Base-by-base conservation (phyloP, 2,888 invertebrate genomes). In the Dyspetes luteomarginatus region DNA sequence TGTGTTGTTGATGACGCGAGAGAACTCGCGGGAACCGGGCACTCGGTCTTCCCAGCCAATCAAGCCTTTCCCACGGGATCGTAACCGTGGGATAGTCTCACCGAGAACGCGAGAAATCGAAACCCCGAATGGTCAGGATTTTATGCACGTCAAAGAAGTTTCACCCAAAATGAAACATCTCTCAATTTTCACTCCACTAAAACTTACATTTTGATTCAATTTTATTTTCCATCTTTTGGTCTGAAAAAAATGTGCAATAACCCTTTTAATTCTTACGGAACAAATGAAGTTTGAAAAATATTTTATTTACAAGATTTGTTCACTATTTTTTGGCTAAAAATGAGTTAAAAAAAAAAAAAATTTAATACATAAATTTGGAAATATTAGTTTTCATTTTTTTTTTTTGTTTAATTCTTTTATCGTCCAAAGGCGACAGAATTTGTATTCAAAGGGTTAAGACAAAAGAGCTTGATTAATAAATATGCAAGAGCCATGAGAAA, bases 21-120 rank as follows among this genome's bases (percentile, higher is more conserved):
- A 17, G 15, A 64, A 65, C 68, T 75, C 64, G 52, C 43, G 75
- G 41, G 69, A 56, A 82, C 45, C 75, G 65, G 68, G 76, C 52
- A 26, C 50, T 28, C 24, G 76, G 56, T 82, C 83, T 84, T 84
- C 82, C 76, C 85, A 85, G 88, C 88, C 89, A 88, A 90, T 90
- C 86, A 88, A 88, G 87, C 82, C 85, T 87, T 91, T 91, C 91
- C 89, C 91, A 91, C 89, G 90, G 90, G 88, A 90, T 85, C 83
- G 78, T 79, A 50, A 90, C 88, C 90, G 90, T 91, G 90, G 90
- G 90, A 90, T 89, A 88, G 84, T 88, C 86, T 77, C 76, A 83
- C 83, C 78, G 84, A 84, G 88, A 88, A 89, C 85, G 87, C 86
- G 86, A 88, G 88, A 89, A 91, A 85, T 85, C 83, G 87, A 87